Percentiles rank a stretch among this genome's conserved stretches.
phyloP scores from a whole-genome alignment of 2,888 invertebrate genomes.

The Serripes groenlandicus region DNA sequence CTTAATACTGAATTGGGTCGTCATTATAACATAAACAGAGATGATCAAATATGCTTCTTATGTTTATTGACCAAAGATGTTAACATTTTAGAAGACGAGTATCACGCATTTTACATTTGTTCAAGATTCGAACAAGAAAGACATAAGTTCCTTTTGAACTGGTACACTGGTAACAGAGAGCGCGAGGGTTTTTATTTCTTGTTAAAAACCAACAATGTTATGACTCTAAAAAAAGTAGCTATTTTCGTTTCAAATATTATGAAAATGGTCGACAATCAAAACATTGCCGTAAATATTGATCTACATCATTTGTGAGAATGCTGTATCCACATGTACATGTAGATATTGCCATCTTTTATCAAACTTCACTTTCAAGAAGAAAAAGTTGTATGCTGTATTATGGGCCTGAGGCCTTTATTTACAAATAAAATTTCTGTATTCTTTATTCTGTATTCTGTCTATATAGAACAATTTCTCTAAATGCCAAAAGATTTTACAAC shows the following conservation, averaged over 20 bases:
- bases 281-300: too few relatives aligned
- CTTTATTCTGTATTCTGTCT: too few relatives aligned
- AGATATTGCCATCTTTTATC: too few relatives aligned
- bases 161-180: background rate
- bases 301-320: too few relatives aligned
- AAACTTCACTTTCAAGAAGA: too few relatives aligned
- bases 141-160: background rate
- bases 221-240: background rate
- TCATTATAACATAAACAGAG: background rate
- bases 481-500: too few relatives aligned
- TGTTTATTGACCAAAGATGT: background rate
- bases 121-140: background rate
- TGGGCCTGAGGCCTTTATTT: too few relatives aligned
- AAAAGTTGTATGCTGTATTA: too few relatives aligned
- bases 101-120: conserved; percentile 29
- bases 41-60: conserved; percentile 7
- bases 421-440: too few relatives aligned
- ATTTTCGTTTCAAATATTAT: background rate
- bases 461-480: too few relatives aligned
- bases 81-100: conserved; percentile 18
- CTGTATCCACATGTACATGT: too few relatives aligned
- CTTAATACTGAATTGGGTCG: conserved; percentile 28
- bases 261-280: background rate
- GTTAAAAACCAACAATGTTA: background rate
- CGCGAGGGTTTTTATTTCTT: background rate